Evolutionary conservation across 37 sponge, comb jelly and placozoan genomes (phyloP), one percentile per base, ranked within the genome.

Genomic region (Aplysina aerophoba): DNA sequence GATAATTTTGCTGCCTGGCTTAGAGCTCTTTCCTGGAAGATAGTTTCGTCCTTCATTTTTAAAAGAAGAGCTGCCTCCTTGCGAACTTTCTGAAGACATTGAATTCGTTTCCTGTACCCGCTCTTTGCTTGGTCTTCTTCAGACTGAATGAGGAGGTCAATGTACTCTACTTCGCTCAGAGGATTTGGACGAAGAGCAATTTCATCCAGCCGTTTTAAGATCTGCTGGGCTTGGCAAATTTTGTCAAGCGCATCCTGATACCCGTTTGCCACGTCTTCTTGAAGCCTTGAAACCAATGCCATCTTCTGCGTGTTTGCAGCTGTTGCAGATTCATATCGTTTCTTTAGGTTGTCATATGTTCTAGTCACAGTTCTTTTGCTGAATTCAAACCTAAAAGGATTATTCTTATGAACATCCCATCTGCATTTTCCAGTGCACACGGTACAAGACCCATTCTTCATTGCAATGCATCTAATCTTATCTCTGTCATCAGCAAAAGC

Each of bases 391-490:
- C 58, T 73, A 53, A 88, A 90, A 55, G 85, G 69, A 83, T 67
- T 88, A 57, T 90, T 94, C 36, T 71, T 39, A 80, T 94, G 94
- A 25, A 68, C 22, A 54, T 58, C 65, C 94, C 94, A 94, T 0
- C 40, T n/a, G 73, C 94, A 94, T 15, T 88, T 53, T 11, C 75
- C 81, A 14, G 85, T 59, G 30, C 94, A 94, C 20, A 90, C 89
- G 27, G 25, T 67, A 30, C 94, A 94, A 0, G 30, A 15, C 0
- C 83, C 87, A 8, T 28, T 33, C 14, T 59, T 39, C 95, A 95
- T 95, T 25, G 92, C 95, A 44, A 79, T 17, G 61, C 95, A 95
- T 19, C 55, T 82, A 39, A 21, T 84, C 62, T 91, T 91, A 50
- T 91, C 87, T 28, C 20, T 38, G 31, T 95, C 92, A 44, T 89